Base-by-base conservation (phyloP, 2,113 vertebrate species). In the Xyliphius kryptos region DNA sequence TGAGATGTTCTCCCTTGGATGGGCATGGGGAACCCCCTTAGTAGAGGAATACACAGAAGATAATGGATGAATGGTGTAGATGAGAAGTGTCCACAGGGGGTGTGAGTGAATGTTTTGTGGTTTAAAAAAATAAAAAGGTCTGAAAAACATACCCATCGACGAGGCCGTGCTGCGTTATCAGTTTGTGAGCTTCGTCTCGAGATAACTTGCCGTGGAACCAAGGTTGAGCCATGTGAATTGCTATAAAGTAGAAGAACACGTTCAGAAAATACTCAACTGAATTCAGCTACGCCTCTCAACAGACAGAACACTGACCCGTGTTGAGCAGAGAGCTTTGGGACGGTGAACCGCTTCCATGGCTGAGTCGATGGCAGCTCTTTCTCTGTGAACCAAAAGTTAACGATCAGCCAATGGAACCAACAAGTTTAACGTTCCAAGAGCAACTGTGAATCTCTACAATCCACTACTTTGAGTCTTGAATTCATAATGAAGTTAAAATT, bases 131-230 rank as follows among this genome's bases (percentile, higher is more conserved):
- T 59, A 52, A 13, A 17, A 26, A 11, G 15, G 22, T 12, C 5
- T 32, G 3, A 63, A 40, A 5, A 19, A 43, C 69, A 81, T 78
- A 97, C 96, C 96, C 95, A 79, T 98, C 94, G 16, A 94, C 85
- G 62, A 91, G 90, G 71, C 96, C 95, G 81, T 97, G 95, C 58
- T 94, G 93, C 72, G 86, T 83, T 75, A 99, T 95, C 41, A 98
- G 69, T 67, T 87, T 88, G 61, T 97, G 92, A 76, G 94, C 91
- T 56, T 99, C 94, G 5, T 96, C 93, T 74, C 96, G 88, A 57
- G 94, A 93, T 76, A 95, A 88, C 83, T 88, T 93, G 70, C 94
- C 88, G 77, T 99, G 92, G 83, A 99, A 99, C 96, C 96, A 99
- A 0, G 91, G 87, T 78, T 98, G 95, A 67, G 89, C 85, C 74